Conservation (phyloP, 2,888 invertebrate genomes). For the Steinernema hermaphroditum region DNA sequence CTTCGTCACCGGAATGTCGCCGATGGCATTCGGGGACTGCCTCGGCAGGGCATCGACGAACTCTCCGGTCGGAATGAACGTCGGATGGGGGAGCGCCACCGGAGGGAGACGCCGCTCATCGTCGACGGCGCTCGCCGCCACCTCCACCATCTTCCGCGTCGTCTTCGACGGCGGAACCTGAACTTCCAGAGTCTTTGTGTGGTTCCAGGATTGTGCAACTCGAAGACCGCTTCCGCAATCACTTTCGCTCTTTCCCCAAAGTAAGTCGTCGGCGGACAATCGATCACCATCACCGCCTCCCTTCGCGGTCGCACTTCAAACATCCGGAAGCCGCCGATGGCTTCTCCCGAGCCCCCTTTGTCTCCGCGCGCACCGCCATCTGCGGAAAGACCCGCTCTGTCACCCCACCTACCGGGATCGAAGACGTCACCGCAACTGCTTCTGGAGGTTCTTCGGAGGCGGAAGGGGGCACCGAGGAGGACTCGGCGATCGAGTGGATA, state of each 20-base stretch:
- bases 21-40: not conserved
- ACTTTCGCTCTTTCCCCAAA: too few relatives aligned
- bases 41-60: not conserved
- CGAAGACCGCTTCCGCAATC: too few relatives aligned
- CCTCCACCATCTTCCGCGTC: not conserved
- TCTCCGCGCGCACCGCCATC: slow-evolving; percentile 5
- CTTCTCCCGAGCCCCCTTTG: not conserved
- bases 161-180: not conserved
- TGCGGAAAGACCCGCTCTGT: too few relatives aligned
- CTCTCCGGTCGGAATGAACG: not conserved
- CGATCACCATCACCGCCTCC: too few relatives aligned
- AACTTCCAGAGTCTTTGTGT: too few relatives aligned
- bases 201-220: too few relatives aligned
- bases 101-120: not conserved
- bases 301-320: slow-evolving; percentile 21
- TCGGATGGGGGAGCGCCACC: not conserved
- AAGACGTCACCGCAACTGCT: too few relatives aligned
- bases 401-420: too few relatives aligned
- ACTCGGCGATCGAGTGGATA: not conserved
- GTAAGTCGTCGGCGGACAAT: too few relatives aligned
- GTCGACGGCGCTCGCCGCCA: not conserved
- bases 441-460: too few relatives aligned
- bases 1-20: not conserved
- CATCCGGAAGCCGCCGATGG: not conserved
- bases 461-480: not conserved